Base-by-base conservation (phyloP, 2,888 invertebrate genomes). In the Spodoptera picta region DNA sequence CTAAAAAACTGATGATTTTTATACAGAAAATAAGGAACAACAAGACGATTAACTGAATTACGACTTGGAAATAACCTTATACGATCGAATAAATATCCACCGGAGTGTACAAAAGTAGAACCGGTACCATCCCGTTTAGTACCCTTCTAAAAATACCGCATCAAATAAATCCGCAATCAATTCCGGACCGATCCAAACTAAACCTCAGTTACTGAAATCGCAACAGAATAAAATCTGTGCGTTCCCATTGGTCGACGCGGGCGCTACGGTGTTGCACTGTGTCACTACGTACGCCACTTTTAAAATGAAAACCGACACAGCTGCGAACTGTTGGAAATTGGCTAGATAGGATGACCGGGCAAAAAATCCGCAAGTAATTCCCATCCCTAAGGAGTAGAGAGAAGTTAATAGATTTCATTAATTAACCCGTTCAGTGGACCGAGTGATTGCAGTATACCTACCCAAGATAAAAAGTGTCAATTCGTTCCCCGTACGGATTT, bases 331-430 rank as follows among this genome's bases (percentile, higher is more conserved):
- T 86, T 85, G 86, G 88, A 87, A 87, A 85, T 83, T 82, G 81
- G 81, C 83, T 84, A 84, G 86, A 84, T 85, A 84, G 88, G 80
- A 90, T 91, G 89, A 90, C 85, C 79, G 81, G 81, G 86, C 89
- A 89, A 90, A 92, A 91, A 91, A 87, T 79, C 71, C 78, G 79
- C 85, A 83, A 85, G 83, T 85, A 80, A 87, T 87, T 86, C 81
- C 81, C 77, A 81, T 84, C 92, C 88, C 89, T 86, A 85, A 90
- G 87, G 91, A 89, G 89, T 84, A 83, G 84, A 87, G 87, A 89
- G 86, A 90, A 91, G 93, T 93, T 94, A 94, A 93, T 93, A 92
- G 94, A 94, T 94, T 94, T 93, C 93, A 92, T 92, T 94, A 94
- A 94, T 94, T 94, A 94, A 93, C 93, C 89, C 92, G 94, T 91